Base-by-base conservation (phyloP, 2,888 invertebrate genomes). In the Dendrolimus houi region DNA sequence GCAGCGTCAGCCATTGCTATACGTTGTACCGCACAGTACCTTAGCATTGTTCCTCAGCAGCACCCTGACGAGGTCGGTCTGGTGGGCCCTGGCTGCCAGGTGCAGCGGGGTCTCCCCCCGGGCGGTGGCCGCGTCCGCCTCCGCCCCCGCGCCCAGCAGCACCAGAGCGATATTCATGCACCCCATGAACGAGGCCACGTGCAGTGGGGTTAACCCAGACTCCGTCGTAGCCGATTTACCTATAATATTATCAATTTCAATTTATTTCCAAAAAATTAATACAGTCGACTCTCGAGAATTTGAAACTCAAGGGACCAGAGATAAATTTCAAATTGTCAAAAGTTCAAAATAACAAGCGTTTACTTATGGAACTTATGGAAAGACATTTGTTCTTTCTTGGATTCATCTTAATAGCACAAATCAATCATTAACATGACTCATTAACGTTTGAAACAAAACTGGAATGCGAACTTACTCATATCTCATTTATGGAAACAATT, bases 161-260 rank as follows among this genome's bases (percentile, higher is more conserved):
- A 96, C 98, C 74, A 99, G 96, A 64, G 99, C 99, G 76, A 99
- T 99, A 91, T 99, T 98, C 97, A 99, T 98, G 85, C 98, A 98
- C 60, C 99, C 99, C 99, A 99, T 99, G 92, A 99, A 99, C 69
- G 98, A 96, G 8, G 99, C 98, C 62, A 99, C 99, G 89, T 99
- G 99, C 41, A 99, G 92, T 0, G 99, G 98, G 2, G 99, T 99
- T 67, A 99, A 91, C 0, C 99, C 99, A 41, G 94, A 94, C 67
- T 94, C 94, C 0, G 94, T 94, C 0, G 94, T 94, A 7, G 94
- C 93, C 55, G 93, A 92, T 69, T 94, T 93, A 66, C 92, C 92
- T 93, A 69, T 10, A 47, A 47, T 0, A 47, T 47, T 47, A 47
- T 2, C 9, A 47, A 47, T 10, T 47, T 10, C 0, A 47, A 47